Evolutionary conservation across 2,888 invertebrate genomes (phyloP).

Genomic region (Dromius quadrimaculatus): DNA sequence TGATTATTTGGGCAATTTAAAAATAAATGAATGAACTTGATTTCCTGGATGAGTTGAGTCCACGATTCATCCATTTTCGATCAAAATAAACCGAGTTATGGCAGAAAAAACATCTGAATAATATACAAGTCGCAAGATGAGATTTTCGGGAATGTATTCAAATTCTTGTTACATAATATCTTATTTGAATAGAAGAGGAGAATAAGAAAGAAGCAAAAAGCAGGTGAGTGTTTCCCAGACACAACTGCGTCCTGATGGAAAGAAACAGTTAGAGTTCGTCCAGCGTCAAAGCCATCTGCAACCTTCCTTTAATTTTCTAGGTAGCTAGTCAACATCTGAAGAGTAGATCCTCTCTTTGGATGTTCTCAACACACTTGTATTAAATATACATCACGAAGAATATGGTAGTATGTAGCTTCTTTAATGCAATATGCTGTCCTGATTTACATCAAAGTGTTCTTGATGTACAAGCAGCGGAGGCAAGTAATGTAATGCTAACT

Average conservation of each 20-base stretch:
- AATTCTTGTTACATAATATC: not conserved
- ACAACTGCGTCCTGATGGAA: not conserved
- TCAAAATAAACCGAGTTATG: too few relatives aligned
- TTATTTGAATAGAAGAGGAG: constrained; percentile 11
- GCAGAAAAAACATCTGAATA: too few relatives aligned
- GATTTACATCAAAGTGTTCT: constrained; percentile 46
- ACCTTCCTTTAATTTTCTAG: constrained; percentile 31
- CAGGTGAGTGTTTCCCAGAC: not conserved
- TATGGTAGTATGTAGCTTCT: constrained; percentile 35
- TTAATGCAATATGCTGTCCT: constrained; percentile 45
- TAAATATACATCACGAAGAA: constrained; percentile 45
- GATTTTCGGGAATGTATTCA: constrained; percentile 1
- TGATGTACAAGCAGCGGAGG: constrained; percentile 33
- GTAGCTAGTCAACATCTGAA: constrained; percentile 45
- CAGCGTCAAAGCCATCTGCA: constrained; percentile 26
- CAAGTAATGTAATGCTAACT: constrained; percentile 30
- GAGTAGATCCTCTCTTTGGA: constrained; percentile 1
- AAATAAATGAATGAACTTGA: too few relatives aligned
- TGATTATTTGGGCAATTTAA: too few relatives aligned
- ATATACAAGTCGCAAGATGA: not conserved
- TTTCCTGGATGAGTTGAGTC: too few relatives aligned
- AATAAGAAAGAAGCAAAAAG: constrained; percentile 1
- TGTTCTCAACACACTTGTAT: constrained; percentile 29
- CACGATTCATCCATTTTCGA: too few relatives aligned
- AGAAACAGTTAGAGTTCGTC: constrained; percentile 18